Conservation (phyloP, 2,113 vertebrate genomes). For the Balaeniceps rex region DNA sequence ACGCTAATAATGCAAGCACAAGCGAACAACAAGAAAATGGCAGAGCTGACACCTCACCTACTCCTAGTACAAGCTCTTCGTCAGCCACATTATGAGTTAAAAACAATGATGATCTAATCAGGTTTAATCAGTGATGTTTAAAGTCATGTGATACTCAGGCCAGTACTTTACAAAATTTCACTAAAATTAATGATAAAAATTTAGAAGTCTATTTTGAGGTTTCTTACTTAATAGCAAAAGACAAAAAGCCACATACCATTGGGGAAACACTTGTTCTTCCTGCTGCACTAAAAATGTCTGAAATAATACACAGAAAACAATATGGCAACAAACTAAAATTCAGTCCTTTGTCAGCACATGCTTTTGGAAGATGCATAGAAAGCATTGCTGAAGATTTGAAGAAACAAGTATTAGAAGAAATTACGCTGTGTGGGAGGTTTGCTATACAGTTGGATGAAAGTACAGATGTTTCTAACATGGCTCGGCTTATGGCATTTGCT, state of each 20-base stretch:
- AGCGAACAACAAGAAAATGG: too few species aligned
- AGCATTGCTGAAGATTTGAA: neutral
- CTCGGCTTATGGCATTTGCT: neutral
- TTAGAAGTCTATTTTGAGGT: too few species aligned
- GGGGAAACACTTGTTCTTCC: neutral
- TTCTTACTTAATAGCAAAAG: neutral
- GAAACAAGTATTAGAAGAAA: neutral
- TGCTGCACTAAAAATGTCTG: neutral
- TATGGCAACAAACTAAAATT: neutral
- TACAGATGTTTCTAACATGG: neutral
- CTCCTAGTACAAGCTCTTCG: too few species aligned
- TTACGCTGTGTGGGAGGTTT: neutral
- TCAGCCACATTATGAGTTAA: too few species aligned
- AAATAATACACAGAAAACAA: neutral
- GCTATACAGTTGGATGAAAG: neutral
- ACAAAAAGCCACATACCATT: neutral
- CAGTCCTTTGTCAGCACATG: neutral
- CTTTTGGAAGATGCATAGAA: neutral
- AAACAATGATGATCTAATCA: too few species aligned
- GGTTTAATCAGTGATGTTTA: too few species aligned
- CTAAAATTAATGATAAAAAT: too few species aligned
- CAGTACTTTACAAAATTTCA: too few species aligned
- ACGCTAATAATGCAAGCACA: too few species aligned
- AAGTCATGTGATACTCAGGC: too few species aligned
- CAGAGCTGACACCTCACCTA: too few species aligned